Evolutionary conservation across 1,140 invertebrate genomes (phyloP), one percentile per base, ranked within the genome.

Genomic region (Drosophila repleta): DNA sequence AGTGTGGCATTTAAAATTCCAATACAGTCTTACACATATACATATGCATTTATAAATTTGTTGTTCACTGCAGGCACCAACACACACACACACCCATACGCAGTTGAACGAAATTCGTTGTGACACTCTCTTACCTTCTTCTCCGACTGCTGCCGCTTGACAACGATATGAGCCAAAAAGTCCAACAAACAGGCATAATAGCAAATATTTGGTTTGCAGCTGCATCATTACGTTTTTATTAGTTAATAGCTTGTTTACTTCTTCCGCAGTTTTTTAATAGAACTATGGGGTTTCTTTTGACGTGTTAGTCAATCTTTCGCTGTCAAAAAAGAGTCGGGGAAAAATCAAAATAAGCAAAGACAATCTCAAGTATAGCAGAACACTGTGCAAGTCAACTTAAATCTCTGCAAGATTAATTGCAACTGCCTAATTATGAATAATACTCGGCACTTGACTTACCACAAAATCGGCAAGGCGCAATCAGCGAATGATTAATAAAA

Each of bases 401-500:
- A 51, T 43, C 4, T 7, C 0, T 10, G 21, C 5, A 10, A 2
- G 24, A 39, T 45, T 51, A 37, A n/a, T 20, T 32, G 63, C 51
- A 56, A 18, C 66, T 53, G 24, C 48, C 21, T 18, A 15, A 20
- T 4, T 43, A 57, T 6, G 8, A 13, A 35, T 37, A 35, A 35
- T 10, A 5, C 26, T 21, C 24, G 37, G 21, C 15, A 29, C 20
- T 52, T 13, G 8, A 71, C 77, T 85, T 66, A 76, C 81, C 78
- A 66, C 66, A 68, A 84, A 74, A 62, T 76, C 74, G 74, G 68
- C 80, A 84, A 83, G 67, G 81, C 80, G 77, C 81, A 84, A 84
- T 83, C 58, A 76, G 61, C 62, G 73, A 83, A 84, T 83, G 80
- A 83, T 84, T 79, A 83, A 83, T 77, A 69, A 73, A 70, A 72